A percentile compares a stretch with the other conserved stretches of the same genome.
phyloP scores from a whole-genome alignment of 2,113 vertebrate genomes.

The Hydropotes inermis region DNA sequence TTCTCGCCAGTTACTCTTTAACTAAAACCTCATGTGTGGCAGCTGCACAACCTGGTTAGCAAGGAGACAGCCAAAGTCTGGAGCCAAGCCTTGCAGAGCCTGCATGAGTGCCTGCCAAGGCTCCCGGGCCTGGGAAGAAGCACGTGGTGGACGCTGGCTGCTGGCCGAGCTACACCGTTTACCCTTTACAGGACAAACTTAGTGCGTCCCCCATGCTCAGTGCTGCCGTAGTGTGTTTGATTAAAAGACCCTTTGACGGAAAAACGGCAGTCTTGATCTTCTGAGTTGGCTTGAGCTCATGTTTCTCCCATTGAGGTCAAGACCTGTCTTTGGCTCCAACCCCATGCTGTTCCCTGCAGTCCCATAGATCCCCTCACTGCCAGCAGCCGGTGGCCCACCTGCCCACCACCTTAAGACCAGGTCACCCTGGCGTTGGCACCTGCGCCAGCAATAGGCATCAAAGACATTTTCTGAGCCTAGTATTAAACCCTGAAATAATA shows the following conservation, averaged over 20 bases:
- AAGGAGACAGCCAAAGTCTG: not conserved
- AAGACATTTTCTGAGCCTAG: not conserved
- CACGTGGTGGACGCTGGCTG: constrained; percentile 54
- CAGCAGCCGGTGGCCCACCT: not conserved
- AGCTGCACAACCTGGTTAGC: constrained; percentile 66
- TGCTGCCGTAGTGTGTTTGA: constrained; percentile 33
- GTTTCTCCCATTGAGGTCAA: not conserved
- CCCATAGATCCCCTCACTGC: not conserved
- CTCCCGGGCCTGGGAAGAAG: not conserved
- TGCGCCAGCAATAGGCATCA: not conserved
- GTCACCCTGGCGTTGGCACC: not conserved
- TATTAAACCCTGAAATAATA: not conserved
- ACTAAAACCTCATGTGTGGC: constrained; percentile 65
- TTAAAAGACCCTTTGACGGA: constrained; percentile 54
- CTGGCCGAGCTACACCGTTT: constrained; percentile 39
- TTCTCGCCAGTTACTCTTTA: constrained; percentile 62
- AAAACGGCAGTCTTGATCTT: not conserved
- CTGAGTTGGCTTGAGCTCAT: not conserved
- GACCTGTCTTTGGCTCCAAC: not conserved
- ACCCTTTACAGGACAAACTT: constrained; percentile 71
- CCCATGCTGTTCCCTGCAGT: not conserved
- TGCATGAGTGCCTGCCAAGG: not conserved
- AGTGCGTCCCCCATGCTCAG: constrained; percentile 55
- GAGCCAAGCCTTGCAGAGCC: constrained; percentile 17
- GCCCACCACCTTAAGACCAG: not conserved